Conservation (phyloP, 1,140 invertebrate genomes). For the Drosophila rufa region DNA sequence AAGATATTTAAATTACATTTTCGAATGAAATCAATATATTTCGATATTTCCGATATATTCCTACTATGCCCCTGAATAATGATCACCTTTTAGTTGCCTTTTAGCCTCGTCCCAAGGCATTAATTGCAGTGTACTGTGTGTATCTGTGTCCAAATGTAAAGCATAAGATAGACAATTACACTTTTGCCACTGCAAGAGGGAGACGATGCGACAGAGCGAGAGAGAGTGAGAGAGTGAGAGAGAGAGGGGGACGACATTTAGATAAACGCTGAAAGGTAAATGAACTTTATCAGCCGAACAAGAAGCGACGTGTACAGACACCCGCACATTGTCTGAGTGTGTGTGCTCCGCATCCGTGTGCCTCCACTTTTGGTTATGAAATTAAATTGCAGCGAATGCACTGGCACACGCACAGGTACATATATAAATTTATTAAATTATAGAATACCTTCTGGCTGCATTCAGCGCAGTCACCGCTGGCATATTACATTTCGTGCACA, state of each 20-base stretch:
- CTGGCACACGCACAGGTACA: background rate
- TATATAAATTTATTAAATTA: constrained; percentile 43
- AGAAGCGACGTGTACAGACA: constrained; percentile 50
- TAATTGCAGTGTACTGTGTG: constrained; percentile 25
- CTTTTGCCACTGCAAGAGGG: constrained; percentile 64
- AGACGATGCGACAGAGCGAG: constrained; percentile 4
- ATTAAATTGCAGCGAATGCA: constrained; percentile 37
- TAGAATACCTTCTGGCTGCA: background rate
- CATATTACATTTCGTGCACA: constrained; percentile 4
- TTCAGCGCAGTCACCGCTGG: too few species aligned
- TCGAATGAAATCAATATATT: too few species aligned
- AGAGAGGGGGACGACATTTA: constrained; percentile 49
- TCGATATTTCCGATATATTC: too few species aligned
- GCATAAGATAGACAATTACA: constrained; percentile 82
- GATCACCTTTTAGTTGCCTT: too few species aligned
- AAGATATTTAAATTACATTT: too few species aligned
- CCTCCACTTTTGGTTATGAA: constrained; percentile 45
- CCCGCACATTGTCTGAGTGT: constrained; percentile 29
- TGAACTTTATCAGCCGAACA: constrained; percentile 79
- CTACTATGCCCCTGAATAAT: too few species aligned
- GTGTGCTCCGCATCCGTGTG: constrained; percentile 10
- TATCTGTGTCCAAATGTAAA: constrained; percentile 55
- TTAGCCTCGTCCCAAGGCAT: too few species aligned
- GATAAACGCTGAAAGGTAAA: constrained; percentile 82
- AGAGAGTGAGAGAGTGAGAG: constrained; percentile 7